Base-by-base conservation (phyloP, 2,888 invertebrate species). In the Troides oblongomaculatus region DNA sequence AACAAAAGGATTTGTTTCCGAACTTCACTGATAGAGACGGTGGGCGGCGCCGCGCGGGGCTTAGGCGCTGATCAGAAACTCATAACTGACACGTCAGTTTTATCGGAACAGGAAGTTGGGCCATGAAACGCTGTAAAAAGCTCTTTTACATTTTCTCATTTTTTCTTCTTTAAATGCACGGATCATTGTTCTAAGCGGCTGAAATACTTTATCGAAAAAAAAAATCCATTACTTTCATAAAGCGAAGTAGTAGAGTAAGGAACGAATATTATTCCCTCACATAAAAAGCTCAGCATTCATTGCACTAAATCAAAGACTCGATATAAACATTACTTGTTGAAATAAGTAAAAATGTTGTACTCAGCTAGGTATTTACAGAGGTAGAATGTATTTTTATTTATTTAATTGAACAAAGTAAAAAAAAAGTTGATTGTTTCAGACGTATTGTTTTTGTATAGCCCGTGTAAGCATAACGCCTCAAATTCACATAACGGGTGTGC, bases 11-110 rank as follows among this genome's bases (percentile, higher is more conserved):
- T 70, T 60, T 74, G 75, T 76, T 78, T 75, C 73, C 76, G 72
- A 72, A 69, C 69, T 71, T 75, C 77, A 78, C 75, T 75, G 79
- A 73, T 72, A 76, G 75, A 80, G 80, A 78, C 79, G 75, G 75
- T 78, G 80, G 83, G 83, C 81, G 84, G 82, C 79, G 75, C 74
- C 76, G 74, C 77, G 79, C 78, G 75, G 81, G 84, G 70, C 69
- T 71, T 72, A 84, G 82, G 84, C 75, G 79, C 76, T 84, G 89
- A 89, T 88, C 87, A 84, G 85, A 83, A 88, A 86, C 86, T 86
- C 88, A 87, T 88, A 87, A 88, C 85, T 78, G 84, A 83, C 88
- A 86, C 90, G 87, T 84, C 84, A 89, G 87, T 89, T 88, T 90
- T 90, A 90, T 90, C 89, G 81, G 79, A 77, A 79, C 73, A 78